Evolutionary conservation across 2,888 invertebrate species (phyloP).

Genomic region (Ommatoiulus sabulosus): DNA sequence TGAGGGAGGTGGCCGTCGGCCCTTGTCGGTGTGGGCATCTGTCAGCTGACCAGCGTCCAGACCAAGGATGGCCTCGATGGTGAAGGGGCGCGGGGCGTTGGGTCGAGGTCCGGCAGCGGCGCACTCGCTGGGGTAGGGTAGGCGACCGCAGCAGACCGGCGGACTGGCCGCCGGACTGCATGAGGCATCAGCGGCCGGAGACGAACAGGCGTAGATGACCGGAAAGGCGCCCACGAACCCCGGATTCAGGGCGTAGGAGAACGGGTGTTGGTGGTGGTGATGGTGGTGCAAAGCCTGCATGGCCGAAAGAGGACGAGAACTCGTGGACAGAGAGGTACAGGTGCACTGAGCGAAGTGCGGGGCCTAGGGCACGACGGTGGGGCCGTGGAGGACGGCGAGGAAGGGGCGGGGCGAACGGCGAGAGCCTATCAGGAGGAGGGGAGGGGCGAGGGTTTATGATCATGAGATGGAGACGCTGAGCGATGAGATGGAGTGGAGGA

Average conservation of each 20-base stretch:
- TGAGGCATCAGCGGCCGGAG: neutral
- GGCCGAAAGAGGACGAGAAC: neutral
- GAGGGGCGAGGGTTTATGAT: too few relatives aligned
- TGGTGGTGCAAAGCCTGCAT: constrained; percentile 13
- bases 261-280: constrained; percentile 5
- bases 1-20: neutral
- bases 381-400: neutral
- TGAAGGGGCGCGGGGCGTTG: constrained; percentile 76
- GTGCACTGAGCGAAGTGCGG: neutral
- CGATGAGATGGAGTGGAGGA: too few relatives aligned
- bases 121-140: neutral
- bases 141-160: neutral
- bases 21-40: neutral
- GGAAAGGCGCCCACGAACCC: neutral
- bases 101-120: neutral
- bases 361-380: neutral
- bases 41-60: constrained; percentile 67
- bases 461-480: too few relatives aligned
- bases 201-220: neutral
- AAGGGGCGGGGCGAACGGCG: neutral
- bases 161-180: constrained; percentile 20
- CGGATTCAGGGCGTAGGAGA: neutral
- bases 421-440: too few relatives aligned
- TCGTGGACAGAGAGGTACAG: neutral
- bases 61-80: constrained; percentile 88